Conservation (phyloP, 2,888 invertebrate genomes). For the Trissonchulus sp. region DNA sequence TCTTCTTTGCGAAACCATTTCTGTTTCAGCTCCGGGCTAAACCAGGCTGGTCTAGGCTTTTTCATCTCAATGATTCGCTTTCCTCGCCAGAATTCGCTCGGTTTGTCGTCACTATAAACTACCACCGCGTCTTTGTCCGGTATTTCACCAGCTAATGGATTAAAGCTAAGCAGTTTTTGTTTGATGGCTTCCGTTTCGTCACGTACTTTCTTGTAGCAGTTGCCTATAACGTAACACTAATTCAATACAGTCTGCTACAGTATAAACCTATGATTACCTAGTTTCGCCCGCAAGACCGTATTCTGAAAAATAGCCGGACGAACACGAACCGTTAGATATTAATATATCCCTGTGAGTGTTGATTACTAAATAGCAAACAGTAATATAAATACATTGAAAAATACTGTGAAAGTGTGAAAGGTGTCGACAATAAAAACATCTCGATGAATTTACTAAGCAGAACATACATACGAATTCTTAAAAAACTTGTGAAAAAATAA, state of each 20-base stretch:
- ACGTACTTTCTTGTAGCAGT: slow-evolving; percentile 7
- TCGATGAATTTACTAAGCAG: no score
- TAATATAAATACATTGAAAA: no score
- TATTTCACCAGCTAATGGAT: background rate
- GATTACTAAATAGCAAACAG: no score
- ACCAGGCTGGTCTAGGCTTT: slow-evolving; percentile 4
- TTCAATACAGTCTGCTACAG: background rate
- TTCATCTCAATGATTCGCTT: slow-evolving; percentile 20
- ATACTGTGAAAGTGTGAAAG: no score
- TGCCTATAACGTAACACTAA: background rate
- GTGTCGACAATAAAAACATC: no score
- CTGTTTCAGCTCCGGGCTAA: slow-evolving; percentile 21
- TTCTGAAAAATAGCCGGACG: no score
- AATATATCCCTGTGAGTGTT: no score
- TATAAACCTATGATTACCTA: no score
- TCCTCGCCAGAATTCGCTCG: slow-evolving; percentile 1
- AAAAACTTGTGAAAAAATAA: no score
- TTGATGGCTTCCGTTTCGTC: slow-evolving; percentile 22
- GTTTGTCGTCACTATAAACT: slow-evolving; percentile 5
- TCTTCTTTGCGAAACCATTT: background rate
- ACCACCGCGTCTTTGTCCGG: background rate
- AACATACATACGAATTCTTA: no score
- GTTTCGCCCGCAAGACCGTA: no score
- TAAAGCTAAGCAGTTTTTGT: background rate
- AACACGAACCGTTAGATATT: no score